Conservation (phyloP, 2,888 invertebrate species). For the Balanococcus diminutus region DNA sequence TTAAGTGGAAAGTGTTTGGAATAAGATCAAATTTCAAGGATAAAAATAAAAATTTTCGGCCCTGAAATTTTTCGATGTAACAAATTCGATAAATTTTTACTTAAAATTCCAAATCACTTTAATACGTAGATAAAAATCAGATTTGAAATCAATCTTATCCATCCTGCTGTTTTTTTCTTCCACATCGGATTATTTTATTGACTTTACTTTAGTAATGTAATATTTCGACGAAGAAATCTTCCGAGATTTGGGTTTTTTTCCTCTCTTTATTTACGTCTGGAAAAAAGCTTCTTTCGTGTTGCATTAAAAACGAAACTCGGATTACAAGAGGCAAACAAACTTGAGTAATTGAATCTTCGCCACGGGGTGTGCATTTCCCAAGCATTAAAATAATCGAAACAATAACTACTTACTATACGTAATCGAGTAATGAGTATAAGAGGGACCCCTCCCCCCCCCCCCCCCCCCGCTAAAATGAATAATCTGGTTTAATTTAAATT, state of each 20-base stretch:
- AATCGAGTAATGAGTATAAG: not conserved
- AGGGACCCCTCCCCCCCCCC: too few relatives aligned
- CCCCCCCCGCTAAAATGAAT: not conserved
- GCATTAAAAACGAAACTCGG: not conserved
- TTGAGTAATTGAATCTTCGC: not conserved
- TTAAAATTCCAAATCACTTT: not conserved
- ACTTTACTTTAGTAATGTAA: not conserved
- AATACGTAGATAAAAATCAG: not conserved
- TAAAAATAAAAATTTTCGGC: not conserved
- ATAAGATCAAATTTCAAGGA: not conserved
- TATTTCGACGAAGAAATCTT: conserved; percentile 4
- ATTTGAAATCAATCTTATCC: not conserved
- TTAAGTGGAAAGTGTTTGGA: too few relatives aligned
- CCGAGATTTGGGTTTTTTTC: not conserved
- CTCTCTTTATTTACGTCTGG: not conserved
- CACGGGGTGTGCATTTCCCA: conserved; percentile 2
- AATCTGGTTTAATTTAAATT: not conserved
- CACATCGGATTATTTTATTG: not conserved
- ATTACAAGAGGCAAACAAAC: conserved; percentile 7
- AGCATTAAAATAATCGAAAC: conserved; percentile 15
- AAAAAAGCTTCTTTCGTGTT: conserved; percentile 6
- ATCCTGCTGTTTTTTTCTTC: not conserved
- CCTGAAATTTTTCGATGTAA: too few relatives aligned
- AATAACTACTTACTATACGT: not conserved
- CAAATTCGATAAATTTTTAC: too few relatives aligned